Conservation (phyloP, 2,113 vertebrate species). For the Ornithorhynchus anatinus region DNA sequence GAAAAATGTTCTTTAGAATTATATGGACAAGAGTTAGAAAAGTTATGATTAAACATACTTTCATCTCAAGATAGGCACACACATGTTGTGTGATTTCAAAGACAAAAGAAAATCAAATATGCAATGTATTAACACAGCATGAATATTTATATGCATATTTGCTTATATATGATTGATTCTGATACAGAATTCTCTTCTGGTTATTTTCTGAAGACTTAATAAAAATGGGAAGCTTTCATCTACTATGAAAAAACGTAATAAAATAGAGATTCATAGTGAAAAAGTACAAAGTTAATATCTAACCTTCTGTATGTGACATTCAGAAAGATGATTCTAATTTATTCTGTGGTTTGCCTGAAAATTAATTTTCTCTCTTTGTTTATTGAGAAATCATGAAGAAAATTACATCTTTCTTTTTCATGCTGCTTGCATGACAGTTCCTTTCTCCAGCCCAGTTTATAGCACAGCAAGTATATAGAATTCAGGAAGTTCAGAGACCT, state of each 20-base stretch:
- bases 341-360: slow-evolving; percentile 28
- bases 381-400: neutral
- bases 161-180: neutral
- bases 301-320: slow-evolving; percentile 16
- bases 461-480: neutral
- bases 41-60: no score
- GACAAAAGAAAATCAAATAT: slow-evolving; percentile 36
- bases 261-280: slow-evolving; percentile 36
- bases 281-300: slow-evolving; percentile 25
- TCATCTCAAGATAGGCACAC: no score
- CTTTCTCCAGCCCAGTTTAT: neutral
- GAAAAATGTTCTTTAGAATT: no score
- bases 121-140: slow-evolving; percentile 2
- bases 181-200: neutral
- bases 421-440: neutral
- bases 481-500: neutral
- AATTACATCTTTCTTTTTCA: slow-evolving; percentile 4
- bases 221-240: slow-evolving; percentile 46
- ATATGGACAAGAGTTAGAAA: no score
- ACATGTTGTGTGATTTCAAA: slow-evolving; percentile 37
- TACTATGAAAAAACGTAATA: slow-evolving; percentile 31
- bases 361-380: slow-evolving; percentile 43
- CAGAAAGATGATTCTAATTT: slow-evolving; percentile 35
- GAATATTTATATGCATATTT: neutral
- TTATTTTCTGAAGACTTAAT: slow-evolving; percentile 55